Evolutionary conservation across 2,797 vertebrate species (phyloP).

Genomic region (Simalia tracyae): DNA sequence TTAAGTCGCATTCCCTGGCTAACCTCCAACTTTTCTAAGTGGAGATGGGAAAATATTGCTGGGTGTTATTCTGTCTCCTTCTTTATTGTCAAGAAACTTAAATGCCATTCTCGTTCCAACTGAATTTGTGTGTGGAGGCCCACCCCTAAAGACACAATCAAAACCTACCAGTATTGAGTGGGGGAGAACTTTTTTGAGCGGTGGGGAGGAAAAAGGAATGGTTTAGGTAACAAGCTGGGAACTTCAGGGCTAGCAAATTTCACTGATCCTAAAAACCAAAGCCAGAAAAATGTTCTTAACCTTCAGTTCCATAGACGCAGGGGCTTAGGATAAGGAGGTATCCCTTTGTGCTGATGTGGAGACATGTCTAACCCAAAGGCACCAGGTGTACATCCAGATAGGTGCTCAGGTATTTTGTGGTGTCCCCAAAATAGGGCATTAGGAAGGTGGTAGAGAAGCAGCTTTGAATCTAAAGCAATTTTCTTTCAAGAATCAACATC

Average conservation of each 20-base stretch:
- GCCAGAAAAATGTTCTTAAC: neutral
- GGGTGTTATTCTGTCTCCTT: neutral
- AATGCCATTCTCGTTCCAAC: neutral
- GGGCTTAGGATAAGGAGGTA: neutral
- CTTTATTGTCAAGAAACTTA: neutral
- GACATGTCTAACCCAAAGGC: neutral
- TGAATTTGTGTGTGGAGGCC: neutral
- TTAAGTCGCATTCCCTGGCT: neutral
- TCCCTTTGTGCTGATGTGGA: neutral
- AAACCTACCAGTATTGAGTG: neutral
- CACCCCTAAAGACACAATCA: neutral
- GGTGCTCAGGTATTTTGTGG: neutral
- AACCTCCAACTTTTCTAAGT: neutral
- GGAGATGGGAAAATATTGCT: neutral
- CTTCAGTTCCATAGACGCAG: neutral
- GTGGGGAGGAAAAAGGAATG: neutral
- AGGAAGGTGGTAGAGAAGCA: neutral
- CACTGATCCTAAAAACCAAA: neutral
- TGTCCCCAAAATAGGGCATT: neutral
- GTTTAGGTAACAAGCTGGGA: neutral
- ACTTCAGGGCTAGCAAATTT: neutral
- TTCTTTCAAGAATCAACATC: neutral
- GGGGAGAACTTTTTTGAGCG: neutral
- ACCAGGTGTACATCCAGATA: neutral
- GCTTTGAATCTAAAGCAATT: neutral